These are phyloP conservation scores for Lampris incognitus DNA, from an alignment of 2,113 vertebrate genomes.

Conservation along the genomic window DNA sequence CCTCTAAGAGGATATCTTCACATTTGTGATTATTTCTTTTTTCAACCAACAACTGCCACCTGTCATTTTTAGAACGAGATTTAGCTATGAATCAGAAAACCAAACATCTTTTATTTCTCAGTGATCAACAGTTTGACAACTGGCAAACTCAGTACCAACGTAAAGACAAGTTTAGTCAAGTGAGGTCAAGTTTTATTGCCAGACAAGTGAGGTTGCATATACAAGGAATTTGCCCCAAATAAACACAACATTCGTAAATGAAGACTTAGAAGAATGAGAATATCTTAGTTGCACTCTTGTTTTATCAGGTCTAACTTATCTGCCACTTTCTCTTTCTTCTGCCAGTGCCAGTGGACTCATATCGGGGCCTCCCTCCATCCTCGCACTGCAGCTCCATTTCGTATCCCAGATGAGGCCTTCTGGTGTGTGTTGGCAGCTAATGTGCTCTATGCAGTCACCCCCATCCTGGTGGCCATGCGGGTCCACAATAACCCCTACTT, in stretches of 20 bases:
- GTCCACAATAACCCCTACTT: slow-evolving; percentile 82
- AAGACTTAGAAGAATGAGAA: background rate
- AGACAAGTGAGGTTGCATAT: too few relatives aligned
- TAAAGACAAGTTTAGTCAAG: too few relatives aligned
- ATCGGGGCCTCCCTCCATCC: slow-evolving; percentile 86
- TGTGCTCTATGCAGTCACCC: slow-evolving; percentile 78
- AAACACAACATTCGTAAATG: background rate
- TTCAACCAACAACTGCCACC: too few relatives aligned
- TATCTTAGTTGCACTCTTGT: too few relatives aligned
- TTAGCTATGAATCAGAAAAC: too few relatives aligned
- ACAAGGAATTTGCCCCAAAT: too few relatives aligned
- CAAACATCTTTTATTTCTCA: background rate
- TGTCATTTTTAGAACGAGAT: too few relatives aligned
- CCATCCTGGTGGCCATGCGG: slow-evolving; percentile 83
- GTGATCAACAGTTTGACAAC: background rate
- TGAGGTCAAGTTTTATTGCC: too few relatives aligned
- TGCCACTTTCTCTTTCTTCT: background rate
- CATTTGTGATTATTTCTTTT: too few relatives aligned
- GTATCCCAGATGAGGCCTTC: slow-evolving; percentile 81
- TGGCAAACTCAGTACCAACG: background rate
- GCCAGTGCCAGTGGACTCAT: slow-evolving; percentile 90
- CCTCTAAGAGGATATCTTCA: too few relatives aligned
- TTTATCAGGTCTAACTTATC: background rate
- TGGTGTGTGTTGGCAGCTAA: slow-evolving; percentile 82
- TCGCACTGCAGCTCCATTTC: slow-evolving; percentile 86